Base-by-base conservation (phyloP, 2,113 vertebrate species). In the Typhlomys cinereus region DNA sequence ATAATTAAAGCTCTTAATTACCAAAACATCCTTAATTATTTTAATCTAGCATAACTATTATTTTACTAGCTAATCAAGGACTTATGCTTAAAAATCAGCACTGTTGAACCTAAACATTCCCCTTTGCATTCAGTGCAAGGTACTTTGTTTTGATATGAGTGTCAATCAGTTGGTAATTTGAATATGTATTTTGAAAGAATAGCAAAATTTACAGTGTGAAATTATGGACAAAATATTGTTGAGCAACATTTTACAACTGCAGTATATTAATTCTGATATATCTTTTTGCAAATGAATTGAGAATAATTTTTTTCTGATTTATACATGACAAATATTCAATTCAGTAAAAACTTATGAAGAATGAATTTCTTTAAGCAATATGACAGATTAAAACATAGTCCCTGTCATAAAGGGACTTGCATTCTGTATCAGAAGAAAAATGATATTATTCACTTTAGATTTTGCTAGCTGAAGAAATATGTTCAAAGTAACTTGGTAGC, bases 31-130 rank as follows among this genome's bases (percentile, higher is more conserved):
- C 57, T 92, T 39, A 78, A 14, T 94, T 96, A 62, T 88, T 94
- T 80, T 92, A 96, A 92, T 88, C 39, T 88, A 96, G 59, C 67
- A 96, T 95, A 97, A 93, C 79, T 95, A 94, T 91, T 95, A 97
- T 96, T 97, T 96, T 95, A 96, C 36, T 20, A 90, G 39, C 36
- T 97, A 95, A 97, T 97, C 82, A 97, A 94, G 20, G n/a, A 75
- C 89, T 95, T 44, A 75, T 96, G 31, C 94, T 98, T 95, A 97
- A 97, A 79, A 23, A 85, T 1, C 1, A 27, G 84, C 29, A 92
- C 4, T 67, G 9, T 74, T 93, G 39, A 97, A 95, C 79, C 36
- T 61, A 85, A 95, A 91, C 75, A 95, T 36, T 85, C 34, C 67
- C 69, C 87, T 95, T 96, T 96, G 46, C 54, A 88, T 31, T 89